phyloP scores from a whole-genome alignment of 2,888 invertebrate genomes.

The Apamea monoglypha region DNA sequence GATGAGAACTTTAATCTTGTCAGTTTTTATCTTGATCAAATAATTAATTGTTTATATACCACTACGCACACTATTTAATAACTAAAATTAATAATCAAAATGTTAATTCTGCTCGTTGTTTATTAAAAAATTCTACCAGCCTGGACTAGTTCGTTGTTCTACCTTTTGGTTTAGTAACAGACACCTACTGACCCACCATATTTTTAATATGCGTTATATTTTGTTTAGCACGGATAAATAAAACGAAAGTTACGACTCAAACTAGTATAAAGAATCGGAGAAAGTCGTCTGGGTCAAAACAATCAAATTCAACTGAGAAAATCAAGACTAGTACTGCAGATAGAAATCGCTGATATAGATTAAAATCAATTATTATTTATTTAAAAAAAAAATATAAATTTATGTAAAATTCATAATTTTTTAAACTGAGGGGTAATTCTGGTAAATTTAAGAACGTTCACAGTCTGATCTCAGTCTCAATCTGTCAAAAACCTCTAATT shows the following conservation, averaged over 20 bases:
- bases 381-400: no score
- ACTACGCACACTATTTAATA: no score
- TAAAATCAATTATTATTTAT: no score
- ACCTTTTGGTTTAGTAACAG: neutral
- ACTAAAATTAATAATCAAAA: neutral
- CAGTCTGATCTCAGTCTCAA: no score
- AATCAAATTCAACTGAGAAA: neutral
- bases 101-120: neutral
- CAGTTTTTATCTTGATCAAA: neutral
- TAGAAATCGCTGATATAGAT: neutral
- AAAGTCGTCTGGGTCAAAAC: slow-evolving; percentile 18
- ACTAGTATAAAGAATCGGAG: neutral
- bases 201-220: neutral
- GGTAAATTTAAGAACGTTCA: no score
- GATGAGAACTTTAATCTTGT: neutral
- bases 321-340: neutral
- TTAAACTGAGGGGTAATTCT: no score
- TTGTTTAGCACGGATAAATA: neutral
- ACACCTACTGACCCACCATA: neutral
- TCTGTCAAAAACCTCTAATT: no score
- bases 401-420: no score
- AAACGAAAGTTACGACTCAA: slow-evolving; percentile 9
- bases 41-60: neutral
- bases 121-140: neutral
- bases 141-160: neutral